Conservation (phyloP, 2,888 invertebrate species). For the Alloplasta piceator region DNA sequence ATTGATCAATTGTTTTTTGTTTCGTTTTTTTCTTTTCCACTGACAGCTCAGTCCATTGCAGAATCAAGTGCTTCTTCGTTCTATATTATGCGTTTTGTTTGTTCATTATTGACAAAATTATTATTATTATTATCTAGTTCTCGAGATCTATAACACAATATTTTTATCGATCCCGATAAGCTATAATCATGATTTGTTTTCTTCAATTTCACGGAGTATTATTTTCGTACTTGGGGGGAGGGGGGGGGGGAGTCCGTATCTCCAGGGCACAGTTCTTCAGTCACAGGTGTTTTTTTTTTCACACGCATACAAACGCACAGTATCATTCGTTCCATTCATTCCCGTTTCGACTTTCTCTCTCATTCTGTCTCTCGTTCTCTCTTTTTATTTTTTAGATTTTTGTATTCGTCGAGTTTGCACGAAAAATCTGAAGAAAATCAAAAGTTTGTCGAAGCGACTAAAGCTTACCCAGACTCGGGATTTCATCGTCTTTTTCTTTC, state of each 20-base stretch:
- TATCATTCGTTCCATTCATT: constrained; percentile 20
- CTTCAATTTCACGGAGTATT: constrained; percentile 24
- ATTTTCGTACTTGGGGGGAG: constrained; percentile 3
- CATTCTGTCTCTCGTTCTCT: constrained; percentile 19
- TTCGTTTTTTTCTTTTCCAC: constrained; percentile 1
- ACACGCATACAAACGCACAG: constrained; percentile 5
- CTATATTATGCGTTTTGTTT: constrained; percentile 2
- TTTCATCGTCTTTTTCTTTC: constrained; percentile 10
- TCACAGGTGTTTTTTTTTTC: constrained; percentile 26
- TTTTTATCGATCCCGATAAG: constrained; percentile 11
- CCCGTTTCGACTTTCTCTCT: background rate
- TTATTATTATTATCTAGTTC: background rate
- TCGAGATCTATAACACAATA: constrained; percentile 11
- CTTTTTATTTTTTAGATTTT: constrained; percentile 26
- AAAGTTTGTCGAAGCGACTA: constrained; percentile 12
- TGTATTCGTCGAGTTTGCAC: constrained; percentile 19
- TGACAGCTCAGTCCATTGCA: background rate
- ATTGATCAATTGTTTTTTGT: constrained; percentile 7
- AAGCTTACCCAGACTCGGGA: background rate
- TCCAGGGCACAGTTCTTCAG: constrained; percentile 23
- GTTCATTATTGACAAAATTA: constrained; percentile 4
- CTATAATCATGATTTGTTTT: background rate
- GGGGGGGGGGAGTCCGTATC: background rate
- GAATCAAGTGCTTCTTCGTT: constrained; percentile 1
- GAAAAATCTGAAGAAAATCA: background rate